Percentiles rank a stretch among this genome's conserved stretches.
Conservation (phyloP, 2,797 vertebrate genomes). For the Gambelia wislizenii region DNA sequence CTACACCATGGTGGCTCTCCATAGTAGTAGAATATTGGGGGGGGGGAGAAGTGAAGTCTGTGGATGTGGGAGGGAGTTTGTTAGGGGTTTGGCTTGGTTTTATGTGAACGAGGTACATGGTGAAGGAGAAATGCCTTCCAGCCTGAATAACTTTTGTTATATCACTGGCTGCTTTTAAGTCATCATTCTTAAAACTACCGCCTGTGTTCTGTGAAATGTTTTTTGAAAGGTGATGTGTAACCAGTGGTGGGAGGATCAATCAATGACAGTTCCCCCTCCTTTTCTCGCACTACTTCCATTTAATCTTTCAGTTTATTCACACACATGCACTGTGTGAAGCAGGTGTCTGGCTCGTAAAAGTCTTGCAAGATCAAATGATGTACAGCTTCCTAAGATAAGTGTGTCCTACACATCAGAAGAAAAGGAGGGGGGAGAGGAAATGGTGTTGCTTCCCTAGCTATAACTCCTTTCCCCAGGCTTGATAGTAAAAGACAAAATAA, state of each 20-base stretch:
- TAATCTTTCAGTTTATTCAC: slow-evolving; percentile 37
- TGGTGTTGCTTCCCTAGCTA: not conserved
- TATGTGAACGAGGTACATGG: not conserved
- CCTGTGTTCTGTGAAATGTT: not conserved
- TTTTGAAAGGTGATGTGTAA: slow-evolving; percentile 41
- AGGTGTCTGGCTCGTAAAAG: slow-evolving; percentile 50
- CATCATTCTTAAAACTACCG: slow-evolving; percentile 43
- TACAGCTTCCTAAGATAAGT: slow-evolving; percentile 51
- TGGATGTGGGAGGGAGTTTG: too few relatives aligned
- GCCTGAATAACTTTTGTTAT: not conserved
- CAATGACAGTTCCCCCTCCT: slow-evolving; percentile 43
- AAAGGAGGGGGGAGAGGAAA: slow-evolving; percentile 59
- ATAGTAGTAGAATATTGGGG: not conserved
- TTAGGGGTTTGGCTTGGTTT: not conserved
- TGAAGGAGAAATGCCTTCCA: not conserved
- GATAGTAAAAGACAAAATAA: slow-evolving; percentile 66
- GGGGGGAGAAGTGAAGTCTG: not conserved
- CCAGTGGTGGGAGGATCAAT: slow-evolving; percentile 6
- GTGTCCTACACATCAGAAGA: slow-evolving; percentile 40
- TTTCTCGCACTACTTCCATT: slow-evolving; percentile 44
- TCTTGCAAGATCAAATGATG: slow-evolving; percentile 63
- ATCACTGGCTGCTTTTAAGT: slow-evolving; percentile 11
- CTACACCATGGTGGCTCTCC: too few relatives aligned
- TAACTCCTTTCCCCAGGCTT: slow-evolving; percentile 49
- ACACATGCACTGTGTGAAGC: not conserved